Percentiles rank a stretch among this genome's conserved stretches.
Evolutionary conservation across 2,888 invertebrate genomes (phyloP).

Genomic region (Scrobipalpa atriplicella): DNA sequence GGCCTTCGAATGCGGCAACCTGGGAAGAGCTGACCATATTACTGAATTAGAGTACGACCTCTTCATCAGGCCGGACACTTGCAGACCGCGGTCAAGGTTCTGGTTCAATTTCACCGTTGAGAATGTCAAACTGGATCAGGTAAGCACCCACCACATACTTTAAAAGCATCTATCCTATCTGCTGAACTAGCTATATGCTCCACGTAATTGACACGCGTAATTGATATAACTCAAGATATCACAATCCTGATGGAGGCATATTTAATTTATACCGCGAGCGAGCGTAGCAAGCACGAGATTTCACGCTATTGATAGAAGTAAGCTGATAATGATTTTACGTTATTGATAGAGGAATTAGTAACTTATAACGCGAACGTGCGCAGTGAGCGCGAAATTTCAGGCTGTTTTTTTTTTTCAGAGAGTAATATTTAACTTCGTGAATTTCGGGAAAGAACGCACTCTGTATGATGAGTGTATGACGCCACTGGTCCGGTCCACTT

Average conservation of each 20-base stretch:
- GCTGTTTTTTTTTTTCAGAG: conserved; percentile 83
- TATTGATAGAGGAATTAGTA: too few relatives aligned
- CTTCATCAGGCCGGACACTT: conserved; percentile 97
- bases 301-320: too few relatives aligned
- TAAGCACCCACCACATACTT: conserved; percentile 47
- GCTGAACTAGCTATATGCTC: too few relatives aligned
- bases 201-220: too few relatives aligned
- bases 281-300: too few relatives aligned
- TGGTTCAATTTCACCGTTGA: conserved; percentile 99
- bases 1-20: conserved; percentile 97
- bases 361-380: not conserved
- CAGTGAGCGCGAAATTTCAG: not conserved
- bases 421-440: conserved; percentile 98
- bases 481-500: conserved; percentile 95
- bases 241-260: too few relatives aligned
- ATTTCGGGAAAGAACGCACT: conserved; percentile 96
- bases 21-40: conserved; percentile 97
- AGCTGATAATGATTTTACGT: too few relatives aligned
- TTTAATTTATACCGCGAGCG: too few relatives aligned
- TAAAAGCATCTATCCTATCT: too few relatives aligned
- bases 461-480: conserved; percentile 95
- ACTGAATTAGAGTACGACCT: conserved; percentile 98
- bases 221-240: too few relatives aligned
- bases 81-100: conserved; percentile 94
- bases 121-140: conserved; percentile 96